Evolutionary conservation across 2,888 invertebrate species (phyloP), one percentile per base, ranked within the genome.

Genomic region (Cephonodes hylas): DNA sequence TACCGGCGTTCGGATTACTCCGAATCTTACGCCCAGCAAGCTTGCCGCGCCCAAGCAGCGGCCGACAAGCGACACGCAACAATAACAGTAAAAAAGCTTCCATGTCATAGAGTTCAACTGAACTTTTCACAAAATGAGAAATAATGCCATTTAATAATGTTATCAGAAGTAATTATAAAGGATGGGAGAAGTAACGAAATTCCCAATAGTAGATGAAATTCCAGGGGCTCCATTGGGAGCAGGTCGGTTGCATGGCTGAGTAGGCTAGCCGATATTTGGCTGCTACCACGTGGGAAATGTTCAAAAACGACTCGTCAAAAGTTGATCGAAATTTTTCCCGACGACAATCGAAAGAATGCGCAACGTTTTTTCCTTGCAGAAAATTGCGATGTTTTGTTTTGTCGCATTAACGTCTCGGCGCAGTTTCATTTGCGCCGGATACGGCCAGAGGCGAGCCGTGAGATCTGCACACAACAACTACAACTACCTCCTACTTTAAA

Each of bases 381-480:
- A 31, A 31, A 31, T 53, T 31, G 53, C 31, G 53, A 18, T 59
- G 72, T 70, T 73, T 74, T 72, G 73, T 77, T 76, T 67, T 69
- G 73, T 75, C 69, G 69, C 70, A 53, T 58, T 58, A 58, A 58
- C 63, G 72, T 69, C 66, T 69, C 70, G 65, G 65, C 64, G 67
- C 68, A 73, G 72, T 20, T 53, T 53, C 67, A 70, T 79, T 80
- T 72, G 77, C 80, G 76, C 83, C 84, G 86, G 86, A 87, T 83
- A 80, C 80, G 68, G 65, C 70, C 15, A 18, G 69, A 73, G 71
- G 71, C 64, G 68, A 68, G 71, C 69, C 82, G 88, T 90, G 89
- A 84, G 90, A 90, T 88, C 77, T 62, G 81, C 84, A 89, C 89
- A 89, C 83, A 89, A 73, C 48, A 23, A 27, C 53, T 25, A 38